Conservation (phyloP, 1,140 invertebrate genomes). For the Drosophila rhopaloa region DNA sequence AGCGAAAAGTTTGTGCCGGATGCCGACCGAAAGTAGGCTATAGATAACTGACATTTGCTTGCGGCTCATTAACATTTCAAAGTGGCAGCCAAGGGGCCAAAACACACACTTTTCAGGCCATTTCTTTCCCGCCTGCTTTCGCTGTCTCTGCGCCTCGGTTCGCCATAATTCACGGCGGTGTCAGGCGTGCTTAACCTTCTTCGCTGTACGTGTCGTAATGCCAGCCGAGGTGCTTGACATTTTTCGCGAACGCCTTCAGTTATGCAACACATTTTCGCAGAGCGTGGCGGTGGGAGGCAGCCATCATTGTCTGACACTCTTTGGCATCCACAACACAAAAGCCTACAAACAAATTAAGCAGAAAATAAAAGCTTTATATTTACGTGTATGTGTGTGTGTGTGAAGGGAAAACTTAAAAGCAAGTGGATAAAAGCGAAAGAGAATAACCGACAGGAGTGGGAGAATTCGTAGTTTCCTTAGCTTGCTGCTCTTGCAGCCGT, state of each 20-base stretch:
- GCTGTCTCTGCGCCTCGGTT: not conserved
- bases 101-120: slow-evolving; percentile 33
- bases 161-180: slow-evolving; percentile 64
- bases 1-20: slow-evolving; percentile 45
- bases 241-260: slow-evolving; percentile 68
- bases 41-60: slow-evolving; percentile 71
- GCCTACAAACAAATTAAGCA: slow-evolving; percentile 80
- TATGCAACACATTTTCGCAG: slow-evolving; percentile 61
- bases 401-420: slow-evolving; percentile 20
- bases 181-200: slow-evolving; percentile 80
- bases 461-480: slow-evolving; percentile 41
- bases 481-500: slow-evolving; percentile 18
- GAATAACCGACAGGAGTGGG: slow-evolving; percentile 16
- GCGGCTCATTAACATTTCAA: slow-evolving; percentile 76
- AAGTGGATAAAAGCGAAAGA: slow-evolving; percentile 29
- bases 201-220: slow-evolving; percentile 59
- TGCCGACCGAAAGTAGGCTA: slow-evolving; percentile 42
- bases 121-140: not conserved
- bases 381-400: slow-evolving; percentile 6
- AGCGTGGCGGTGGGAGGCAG: not conserved
- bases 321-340: slow-evolving; percentile 38
- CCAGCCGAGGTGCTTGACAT: slow-evolving; percentile 76
- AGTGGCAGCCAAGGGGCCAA: slow-evolving; percentile 53
- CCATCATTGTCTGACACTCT: slow-evolving; percentile 40
- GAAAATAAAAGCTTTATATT: slow-evolving; percentile 71